These are phyloP conservation scores for Hyaena hyaena DNA, from an alignment of 2,113 vertebrate species.

Conservation along the genomic window DNA sequence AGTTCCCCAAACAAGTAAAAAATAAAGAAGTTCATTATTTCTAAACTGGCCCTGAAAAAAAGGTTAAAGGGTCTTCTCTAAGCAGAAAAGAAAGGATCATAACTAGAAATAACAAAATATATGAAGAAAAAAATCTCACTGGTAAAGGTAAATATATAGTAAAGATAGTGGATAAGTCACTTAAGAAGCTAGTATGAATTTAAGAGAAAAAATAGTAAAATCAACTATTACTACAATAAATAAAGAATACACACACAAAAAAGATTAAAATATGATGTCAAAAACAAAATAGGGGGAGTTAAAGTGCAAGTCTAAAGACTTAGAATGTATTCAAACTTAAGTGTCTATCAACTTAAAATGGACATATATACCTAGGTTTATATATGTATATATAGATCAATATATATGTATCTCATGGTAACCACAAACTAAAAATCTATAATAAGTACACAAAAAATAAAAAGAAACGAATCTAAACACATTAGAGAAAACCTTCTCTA, in stretches of 20 bases:
- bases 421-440: background rate
- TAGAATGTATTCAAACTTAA: background rate
- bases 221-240: background rate
- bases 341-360: background rate
- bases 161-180: background rate
- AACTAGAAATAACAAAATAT: background rate
- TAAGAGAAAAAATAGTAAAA: background rate
- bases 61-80: background rate
- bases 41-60: background rate
- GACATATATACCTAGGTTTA: background rate
- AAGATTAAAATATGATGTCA: background rate
- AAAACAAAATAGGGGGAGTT: background rate
- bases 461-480: background rate
- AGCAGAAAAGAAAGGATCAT: background rate
- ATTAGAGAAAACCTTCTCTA: background rate
- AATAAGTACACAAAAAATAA: background rate
- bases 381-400: background rate
- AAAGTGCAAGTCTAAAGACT: background rate
- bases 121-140: background rate
- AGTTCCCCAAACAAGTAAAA: background rate
- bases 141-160: background rate
- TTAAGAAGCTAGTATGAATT: background rate
- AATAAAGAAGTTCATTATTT: background rate
- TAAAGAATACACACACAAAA: background rate
- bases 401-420: background rate